These are phyloP conservation scores for Helostoma temminkii DNA, from an alignment of 2,797 vertebrate species.

Conservation along the genomic window DNA sequence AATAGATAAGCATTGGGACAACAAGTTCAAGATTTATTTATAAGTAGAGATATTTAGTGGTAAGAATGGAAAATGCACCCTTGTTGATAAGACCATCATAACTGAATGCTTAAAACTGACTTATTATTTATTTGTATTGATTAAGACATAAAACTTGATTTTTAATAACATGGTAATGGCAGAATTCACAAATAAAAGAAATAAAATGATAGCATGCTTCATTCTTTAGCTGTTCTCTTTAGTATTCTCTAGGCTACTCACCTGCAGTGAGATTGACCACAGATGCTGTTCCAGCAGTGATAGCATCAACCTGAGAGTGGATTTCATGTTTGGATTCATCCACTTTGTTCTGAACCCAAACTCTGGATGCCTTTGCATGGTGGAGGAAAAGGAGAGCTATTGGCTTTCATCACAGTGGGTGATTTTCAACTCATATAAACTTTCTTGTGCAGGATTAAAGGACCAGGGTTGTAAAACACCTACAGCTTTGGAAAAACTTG, in stretches of 20 bases:
- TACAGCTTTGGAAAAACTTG: slow-evolving; percentile 55
- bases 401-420: slow-evolving; percentile 69
- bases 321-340: slow-evolving; percentile 99
- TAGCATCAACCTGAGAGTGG: slow-evolving; percentile 99
- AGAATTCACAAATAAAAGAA: slow-evolving; percentile 24
- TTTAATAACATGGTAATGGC: slow-evolving; percentile 5
- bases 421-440: slow-evolving; percentile 65
- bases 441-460: slow-evolving; percentile 67
- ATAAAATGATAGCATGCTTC: slow-evolving; percentile 19
- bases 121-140: too few relatives aligned
- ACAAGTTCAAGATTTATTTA: slow-evolving; percentile 60
- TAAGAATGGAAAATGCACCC: slow-evolving; percentile 43
- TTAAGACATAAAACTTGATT: slow-evolving; percentile 17
- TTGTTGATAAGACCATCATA: slow-evolving; percentile 48
- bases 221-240: slow-evolving; percentile 18
- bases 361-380: slow-evolving; percentile 92
- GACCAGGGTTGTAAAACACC: slow-evolving; percentile 49
- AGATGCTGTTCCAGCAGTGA: slow-evolving; percentile 98
- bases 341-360: slow-evolving; percentile 99
- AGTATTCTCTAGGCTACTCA: slow-evolving; percentile 75
- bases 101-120: not conserved
- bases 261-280: slow-evolving; percentile 99
- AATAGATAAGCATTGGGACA: slow-evolving; percentile 64
- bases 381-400: slow-evolving; percentile 57
- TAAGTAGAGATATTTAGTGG: slow-evolving; percentile 51